Conservation (phyloP, 2,888 invertebrate genomes). For the Cremastinae sp. region DNA sequence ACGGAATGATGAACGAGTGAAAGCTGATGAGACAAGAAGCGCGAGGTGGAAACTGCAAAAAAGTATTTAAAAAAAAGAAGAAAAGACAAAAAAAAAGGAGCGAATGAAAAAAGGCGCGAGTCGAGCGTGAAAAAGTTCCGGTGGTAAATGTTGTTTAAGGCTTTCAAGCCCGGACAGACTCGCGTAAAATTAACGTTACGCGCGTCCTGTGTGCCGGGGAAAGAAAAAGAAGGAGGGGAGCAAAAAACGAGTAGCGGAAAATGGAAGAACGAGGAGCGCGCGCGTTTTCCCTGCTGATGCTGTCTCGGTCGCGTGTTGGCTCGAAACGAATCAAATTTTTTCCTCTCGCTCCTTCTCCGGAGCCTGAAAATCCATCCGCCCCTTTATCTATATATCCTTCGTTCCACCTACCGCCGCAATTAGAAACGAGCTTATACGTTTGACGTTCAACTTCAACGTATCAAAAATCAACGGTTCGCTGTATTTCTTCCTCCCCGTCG, state of each 20-base stretch:
- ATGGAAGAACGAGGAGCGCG: conserved; percentile 28
- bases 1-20: conserved; percentile 37
- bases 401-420: conserved; percentile 61
- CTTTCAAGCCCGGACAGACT: conserved; percentile 64
- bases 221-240: conserved; percentile 21
- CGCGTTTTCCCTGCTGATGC: conserved; percentile 39
- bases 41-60: conserved; percentile 31
- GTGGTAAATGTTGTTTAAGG: conserved; percentile 71
- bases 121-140: conserved; percentile 21
- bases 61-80: too few species aligned
- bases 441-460: conserved; percentile 62
- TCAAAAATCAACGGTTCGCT: conserved; percentile 62
- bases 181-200: conserved; percentile 55
- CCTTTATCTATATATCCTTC: conserved; percentile 34
- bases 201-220: conserved; percentile 39
- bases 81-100: conserved; percentile 26
- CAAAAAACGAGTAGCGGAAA: conserved; percentile 16
- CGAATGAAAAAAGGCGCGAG: conserved; percentile 4
- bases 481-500: conserved; percentile 9
- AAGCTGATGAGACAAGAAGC: conserved; percentile 37
- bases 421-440: conserved; percentile 65
- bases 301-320: conserved; percentile 49
- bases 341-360: conserved; percentile 15
- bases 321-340: conserved; percentile 64
- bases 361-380: conserved; percentile 21